Percentiles rank a stretch among this genome's conserved stretches.
Evolutionary conservation across 2,888 invertebrate genomes (phyloP).

Genomic region (Metellina segmentata): DNA sequence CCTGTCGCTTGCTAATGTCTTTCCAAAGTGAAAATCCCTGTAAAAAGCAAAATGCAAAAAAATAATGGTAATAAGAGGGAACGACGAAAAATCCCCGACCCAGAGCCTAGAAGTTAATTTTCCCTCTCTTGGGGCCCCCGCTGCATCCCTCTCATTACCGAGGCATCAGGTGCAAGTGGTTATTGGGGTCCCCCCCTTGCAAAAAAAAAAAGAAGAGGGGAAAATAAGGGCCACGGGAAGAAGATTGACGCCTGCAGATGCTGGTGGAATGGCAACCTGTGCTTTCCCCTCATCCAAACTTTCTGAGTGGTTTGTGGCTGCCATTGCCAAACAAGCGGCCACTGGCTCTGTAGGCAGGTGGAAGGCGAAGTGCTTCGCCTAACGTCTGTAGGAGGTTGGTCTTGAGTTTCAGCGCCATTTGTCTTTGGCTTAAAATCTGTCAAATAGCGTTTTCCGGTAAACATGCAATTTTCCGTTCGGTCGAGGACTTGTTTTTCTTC

Average conservation of each 20-base stretch:
- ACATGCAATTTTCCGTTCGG: not conserved
- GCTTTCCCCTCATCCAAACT: slow-evolving; percentile 6
- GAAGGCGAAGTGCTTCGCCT: slow-evolving; percentile 10
- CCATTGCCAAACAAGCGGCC: slow-evolving; percentile 32
- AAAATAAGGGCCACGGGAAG: not conserved
- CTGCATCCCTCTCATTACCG: slow-evolving; percentile 64
- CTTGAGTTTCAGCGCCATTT: slow-evolving; percentile 25
- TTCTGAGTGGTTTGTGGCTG: slow-evolving; percentile 28
- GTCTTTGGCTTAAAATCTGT: slow-evolving; percentile 19
- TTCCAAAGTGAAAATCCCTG: slow-evolving; percentile 23
- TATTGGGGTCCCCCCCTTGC: slow-evolving; percentile 36
- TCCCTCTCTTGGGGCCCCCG: slow-evolving; percentile 21
- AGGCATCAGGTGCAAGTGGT: slow-evolving; percentile 73
- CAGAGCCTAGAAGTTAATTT: slow-evolving; percentile 38
- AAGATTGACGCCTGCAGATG: slow-evolving; percentile 42
- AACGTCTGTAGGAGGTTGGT: not conserved
- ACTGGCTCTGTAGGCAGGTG: slow-evolving; percentile 48
- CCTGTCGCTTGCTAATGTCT: slow-evolving; percentile 11
- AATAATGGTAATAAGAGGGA: slow-evolving; percentile 15
- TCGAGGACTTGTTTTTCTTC: not conserved
- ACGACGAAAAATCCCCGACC: slow-evolving; percentile 9
- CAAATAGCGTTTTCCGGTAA: not conserved
- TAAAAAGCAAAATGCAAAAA: not conserved
- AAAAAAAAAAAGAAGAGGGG: not conserved
- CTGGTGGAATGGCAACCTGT: not conserved